Evolutionary conservation across 2,113 vertebrate genomes (phyloP).

Genomic region (Lutjanus erythropterus): DNA sequence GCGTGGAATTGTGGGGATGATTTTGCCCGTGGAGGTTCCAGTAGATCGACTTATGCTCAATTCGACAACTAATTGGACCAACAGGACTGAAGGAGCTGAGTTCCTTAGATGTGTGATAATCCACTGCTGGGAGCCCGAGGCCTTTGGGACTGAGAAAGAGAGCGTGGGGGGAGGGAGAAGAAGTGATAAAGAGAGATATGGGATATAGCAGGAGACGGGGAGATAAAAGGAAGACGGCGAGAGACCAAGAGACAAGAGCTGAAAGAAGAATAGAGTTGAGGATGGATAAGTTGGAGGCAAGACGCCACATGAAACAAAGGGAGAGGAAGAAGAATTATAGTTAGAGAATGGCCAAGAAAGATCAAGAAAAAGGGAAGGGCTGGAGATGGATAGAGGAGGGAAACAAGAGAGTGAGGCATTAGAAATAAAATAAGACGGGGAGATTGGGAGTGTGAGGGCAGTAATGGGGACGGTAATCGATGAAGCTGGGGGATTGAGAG

Average conservation of each 20-base stretch:
- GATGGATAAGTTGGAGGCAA: not conserved
- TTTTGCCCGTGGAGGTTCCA: not conserved
- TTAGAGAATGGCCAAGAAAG: not conserved
- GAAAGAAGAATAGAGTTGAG: conserved; percentile 26
- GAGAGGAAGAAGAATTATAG: conserved; percentile 15
- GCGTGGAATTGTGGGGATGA: not conserved
- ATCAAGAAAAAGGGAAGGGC: not conserved
- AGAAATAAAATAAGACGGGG: conserved; percentile 45
- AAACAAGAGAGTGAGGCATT: conserved; percentile 17
- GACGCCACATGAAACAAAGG: conserved; percentile 9
- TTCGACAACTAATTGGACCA: conserved; percentile 65
- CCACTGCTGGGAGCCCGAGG: conserved; percentile 63
- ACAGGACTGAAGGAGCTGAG: conserved; percentile 48
- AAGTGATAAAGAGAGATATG: conserved; percentile 42
- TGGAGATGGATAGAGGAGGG: conserved; percentile 3
- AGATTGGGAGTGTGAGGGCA: conserved; percentile 28
- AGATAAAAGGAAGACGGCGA: conserved; percentile 52
- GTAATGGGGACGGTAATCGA: conserved; percentile 58
- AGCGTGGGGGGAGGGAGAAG: conserved; percentile 35
- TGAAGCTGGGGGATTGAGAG: conserved; percentile 45
- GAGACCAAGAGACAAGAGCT: conserved; percentile 41
- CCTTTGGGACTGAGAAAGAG: conserved; percentile 49
- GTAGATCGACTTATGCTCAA: conserved; percentile 33
- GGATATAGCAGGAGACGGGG: conserved; percentile 35
- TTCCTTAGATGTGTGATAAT: conserved; percentile 76